Conservation (phyloP, 2,888 invertebrate species). For the Petrolisthes manimaculis region DNA sequence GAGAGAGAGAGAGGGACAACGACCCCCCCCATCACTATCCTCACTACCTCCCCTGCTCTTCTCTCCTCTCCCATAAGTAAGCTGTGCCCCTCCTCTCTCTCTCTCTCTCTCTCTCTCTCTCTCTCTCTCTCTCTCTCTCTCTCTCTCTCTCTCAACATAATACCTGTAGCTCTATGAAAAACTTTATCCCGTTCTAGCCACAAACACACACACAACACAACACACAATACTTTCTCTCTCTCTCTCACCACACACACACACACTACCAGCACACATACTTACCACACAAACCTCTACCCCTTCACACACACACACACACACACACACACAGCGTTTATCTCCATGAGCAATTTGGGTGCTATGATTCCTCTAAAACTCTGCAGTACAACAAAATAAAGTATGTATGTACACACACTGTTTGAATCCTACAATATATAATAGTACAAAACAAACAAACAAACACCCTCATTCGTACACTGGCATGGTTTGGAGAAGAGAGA, state of each 20-base stretch:
- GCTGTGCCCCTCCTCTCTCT: not conserved
- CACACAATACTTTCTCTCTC: not conserved
- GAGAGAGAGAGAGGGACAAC: not conserved
- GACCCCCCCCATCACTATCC: not conserved
- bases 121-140: not conserved
- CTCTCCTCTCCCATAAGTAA: not conserved
- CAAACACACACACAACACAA: not conserved
- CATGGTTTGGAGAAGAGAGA: not conserved
- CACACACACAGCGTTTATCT: not conserved
- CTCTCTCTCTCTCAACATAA: not conserved
- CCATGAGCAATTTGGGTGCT: not conserved
- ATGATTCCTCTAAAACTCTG: not conserved
- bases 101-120: not conserved
- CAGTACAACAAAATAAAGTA: not conserved
- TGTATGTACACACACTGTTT: too few relatives aligned
- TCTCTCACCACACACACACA: not conserved
- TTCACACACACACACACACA: not conserved
- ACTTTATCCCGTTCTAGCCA: not conserved
- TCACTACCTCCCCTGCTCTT: not conserved
- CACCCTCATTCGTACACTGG: not conserved
- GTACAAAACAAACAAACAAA: not conserved
- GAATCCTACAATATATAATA: too few relatives aligned
- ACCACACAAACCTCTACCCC: not conserved
- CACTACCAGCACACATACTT: not conserved
- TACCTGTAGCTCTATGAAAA: not conserved